These are phyloP conservation scores for Dione vanillae DNA, from an alignment of 2,888 invertebrate genomes.

Conservation along the genomic window DNA sequence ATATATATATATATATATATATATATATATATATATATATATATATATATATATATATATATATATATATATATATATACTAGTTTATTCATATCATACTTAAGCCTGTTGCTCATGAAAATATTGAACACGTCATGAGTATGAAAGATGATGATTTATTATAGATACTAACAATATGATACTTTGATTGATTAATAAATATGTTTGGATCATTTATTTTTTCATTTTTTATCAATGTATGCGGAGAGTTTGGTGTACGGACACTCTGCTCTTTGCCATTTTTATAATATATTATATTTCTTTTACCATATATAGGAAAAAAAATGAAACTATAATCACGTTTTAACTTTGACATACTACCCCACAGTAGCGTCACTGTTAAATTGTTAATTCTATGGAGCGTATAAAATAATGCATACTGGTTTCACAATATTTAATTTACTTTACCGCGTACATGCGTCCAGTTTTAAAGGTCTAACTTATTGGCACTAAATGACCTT, in stretches of 20 bases:
- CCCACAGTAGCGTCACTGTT: not conserved
- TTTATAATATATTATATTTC: no score
- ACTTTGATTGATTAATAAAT: constrained; percentile 24
- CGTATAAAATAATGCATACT: not conserved
- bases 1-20: no score
- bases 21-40: no score
- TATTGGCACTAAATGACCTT: constrained; percentile 50
- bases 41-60: no score
- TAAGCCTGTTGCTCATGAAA: constrained; percentile 28
- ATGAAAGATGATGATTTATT: constrained; percentile 46
- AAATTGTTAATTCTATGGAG: not conserved
- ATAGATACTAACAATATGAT: constrained; percentile 1
- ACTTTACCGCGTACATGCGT: constrained; percentile 32
- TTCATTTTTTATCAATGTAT: not conserved
- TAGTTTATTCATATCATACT: not conserved
- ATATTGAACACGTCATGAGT: constrained; percentile 40
- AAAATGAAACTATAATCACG: no score
- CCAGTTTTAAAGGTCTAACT: constrained; percentile 50
- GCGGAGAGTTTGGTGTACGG: not conserved
- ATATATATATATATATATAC: no score
- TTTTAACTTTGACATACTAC: no score
- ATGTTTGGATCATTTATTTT: no score
- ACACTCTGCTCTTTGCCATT: no score
- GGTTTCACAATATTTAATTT: not conserved
- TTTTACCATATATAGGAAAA: no score